Percentiles rank a stretch among this genome's conserved stretches.
Conservation (phyloP, 2,113 vertebrate species). For the Nannobrachium achirus region DNA sequence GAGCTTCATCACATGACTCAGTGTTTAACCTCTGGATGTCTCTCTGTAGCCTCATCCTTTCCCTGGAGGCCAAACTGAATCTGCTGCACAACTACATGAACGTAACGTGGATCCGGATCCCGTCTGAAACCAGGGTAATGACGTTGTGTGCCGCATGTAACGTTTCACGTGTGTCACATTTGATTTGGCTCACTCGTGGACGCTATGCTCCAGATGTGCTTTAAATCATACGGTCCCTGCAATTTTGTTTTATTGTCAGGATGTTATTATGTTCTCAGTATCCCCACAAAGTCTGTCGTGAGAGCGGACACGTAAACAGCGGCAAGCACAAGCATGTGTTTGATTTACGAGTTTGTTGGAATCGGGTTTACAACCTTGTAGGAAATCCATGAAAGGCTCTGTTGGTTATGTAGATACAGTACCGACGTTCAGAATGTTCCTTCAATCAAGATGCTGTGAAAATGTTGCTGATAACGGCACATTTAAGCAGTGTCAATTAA, state of each 20-base stretch:
- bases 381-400: neutral
- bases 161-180: constrained; percentile 29
- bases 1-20: too few relatives aligned
- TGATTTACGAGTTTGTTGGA: neutral
- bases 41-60: constrained; percentile 91
- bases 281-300: too few relatives aligned
- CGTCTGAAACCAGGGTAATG: constrained; percentile 94
- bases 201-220: constrained; percentile 44
- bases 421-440: neutral
- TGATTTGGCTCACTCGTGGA: constrained; percentile 24
- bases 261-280: constrained; percentile 10
- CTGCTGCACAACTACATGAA: constrained; percentile 99
- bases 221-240: constrained; percentile 33
- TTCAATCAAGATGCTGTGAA: neutral
- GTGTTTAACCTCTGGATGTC: constrained; percentile 14
- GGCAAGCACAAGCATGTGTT: too few relatives aligned
- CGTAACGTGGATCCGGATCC: constrained; percentile 99
- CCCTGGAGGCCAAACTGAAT: constrained; percentile 97
- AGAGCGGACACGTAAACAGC: too few relatives aligned
- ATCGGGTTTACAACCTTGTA: neutral
- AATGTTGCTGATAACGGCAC: neutral
- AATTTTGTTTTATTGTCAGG: constrained; percentile 45
- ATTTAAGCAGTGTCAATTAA: neutral
- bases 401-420: neutral
- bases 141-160: constrained; percentile 18